These are phyloP conservation scores for Entosphenus tridentatus DNA, from an alignment of 2,113 vertebrate species.

Conservation along the genomic window DNA sequence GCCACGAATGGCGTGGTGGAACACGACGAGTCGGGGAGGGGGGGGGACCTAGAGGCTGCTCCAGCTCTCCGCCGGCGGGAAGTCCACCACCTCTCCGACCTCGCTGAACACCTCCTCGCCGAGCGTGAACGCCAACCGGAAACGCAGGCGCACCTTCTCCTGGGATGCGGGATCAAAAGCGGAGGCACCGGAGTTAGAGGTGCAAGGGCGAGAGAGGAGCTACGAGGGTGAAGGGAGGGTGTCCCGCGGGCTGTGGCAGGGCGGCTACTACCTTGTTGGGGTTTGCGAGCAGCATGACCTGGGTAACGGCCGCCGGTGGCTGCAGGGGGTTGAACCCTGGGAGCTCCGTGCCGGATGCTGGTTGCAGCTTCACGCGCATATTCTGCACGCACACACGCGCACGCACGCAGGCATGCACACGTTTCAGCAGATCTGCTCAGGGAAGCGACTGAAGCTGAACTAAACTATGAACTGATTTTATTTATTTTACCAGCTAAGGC, in stretches of 20 bases:
- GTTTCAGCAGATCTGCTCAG: too few species aligned
- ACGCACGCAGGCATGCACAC: not conserved
- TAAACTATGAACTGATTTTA: too few species aligned
- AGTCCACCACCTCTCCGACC: constrained; percentile 75
- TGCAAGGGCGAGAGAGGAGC: not conserved
- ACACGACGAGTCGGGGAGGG: too few species aligned
- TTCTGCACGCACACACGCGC: constrained; percentile 22
- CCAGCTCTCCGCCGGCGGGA: constrained; percentile 67
- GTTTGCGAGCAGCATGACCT: constrained; percentile 76
- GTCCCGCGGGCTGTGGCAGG: not conserved
- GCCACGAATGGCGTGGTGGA: too few species aligned
- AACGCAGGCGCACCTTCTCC: constrained; percentile 87
- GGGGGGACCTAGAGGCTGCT: constrained; percentile 36
- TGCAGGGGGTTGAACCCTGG: constrained; percentile 70
- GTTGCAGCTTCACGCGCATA: constrained; percentile 89
- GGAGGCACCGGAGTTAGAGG: not conserved
- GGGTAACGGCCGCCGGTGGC: constrained; percentile 71
- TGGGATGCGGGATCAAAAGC: constrained; percentile 16
- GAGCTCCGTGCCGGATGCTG: constrained; percentile 58
- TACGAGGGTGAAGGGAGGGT: not conserved
- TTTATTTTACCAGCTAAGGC: too few species aligned
- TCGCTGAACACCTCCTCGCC: constrained; percentile 58
- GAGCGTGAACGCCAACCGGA: constrained; percentile 69
- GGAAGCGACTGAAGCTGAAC: too few species aligned
- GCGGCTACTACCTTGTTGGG: constrained; percentile 50